Evolutionary conservation across 1,140 invertebrate species (phyloP), one percentile per base, ranked within the genome.

Genomic region (Subanguina moxae): DNA sequence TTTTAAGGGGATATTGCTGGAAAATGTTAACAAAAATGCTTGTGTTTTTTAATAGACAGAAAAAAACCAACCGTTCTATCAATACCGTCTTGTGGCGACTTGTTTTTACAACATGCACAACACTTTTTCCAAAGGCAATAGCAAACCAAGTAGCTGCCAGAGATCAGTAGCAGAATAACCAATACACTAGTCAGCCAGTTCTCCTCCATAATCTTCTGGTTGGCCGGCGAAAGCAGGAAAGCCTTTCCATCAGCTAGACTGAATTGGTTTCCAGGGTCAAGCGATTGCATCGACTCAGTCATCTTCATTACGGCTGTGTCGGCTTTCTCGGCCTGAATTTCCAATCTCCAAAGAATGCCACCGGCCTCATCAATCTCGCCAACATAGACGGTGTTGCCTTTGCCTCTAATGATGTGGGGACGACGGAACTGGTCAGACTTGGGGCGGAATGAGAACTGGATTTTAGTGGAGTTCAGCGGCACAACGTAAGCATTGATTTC

Each of bases 301-400:
- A 52, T 19, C 17, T 52, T 52, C 23, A 21, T 19, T 1, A 21
- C 23, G 3, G n/a, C 48, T 52, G 48, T 52, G 23, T 52, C 58
- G 23, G 11, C 15, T 25, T 61, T 19, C n/a, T 70, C 58, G 27
- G 65, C 38, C 25, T 78, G 25, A 32, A 81, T 70, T 21, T 81
- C 75, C 28, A 81, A 73, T 28, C 68, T 57, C 80, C 79, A 83
- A 15, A 81, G 64, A 21, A 73, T 52, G 9, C 79, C 78, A 15
- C 72, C 59, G 28, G 58, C 65, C 11, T 82, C 68, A 3, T 72
- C 68, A 57, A 81, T 81, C 61, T 81, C 79, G 30, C 79, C 79
- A 11, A 81, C 69, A 23, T 57, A 80, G 19, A 81, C 68, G 30
- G 43, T 25, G 27, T 68, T 62, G 30, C 67, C 73, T 27, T 63